These are phyloP conservation scores for Aleiodes sp. DNA, from an alignment of 1,140 invertebrate species.

Conservation along the genomic window DNA sequence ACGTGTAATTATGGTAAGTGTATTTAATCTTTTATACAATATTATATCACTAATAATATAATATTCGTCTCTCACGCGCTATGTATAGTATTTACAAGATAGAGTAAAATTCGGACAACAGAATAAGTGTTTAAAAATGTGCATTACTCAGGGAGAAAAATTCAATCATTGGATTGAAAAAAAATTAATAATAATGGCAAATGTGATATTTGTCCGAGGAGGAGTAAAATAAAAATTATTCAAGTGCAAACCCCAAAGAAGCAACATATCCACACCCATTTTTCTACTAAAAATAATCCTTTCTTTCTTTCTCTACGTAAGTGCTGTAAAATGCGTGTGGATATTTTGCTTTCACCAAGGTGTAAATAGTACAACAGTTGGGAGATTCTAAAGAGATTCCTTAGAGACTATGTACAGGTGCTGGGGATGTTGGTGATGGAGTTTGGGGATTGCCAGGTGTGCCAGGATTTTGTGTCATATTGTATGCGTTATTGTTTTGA, in stretches of 20 bases:
- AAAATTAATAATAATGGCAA: neutral
- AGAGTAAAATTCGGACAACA: slow-evolving; percentile 34
- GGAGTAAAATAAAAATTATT: slow-evolving; percentile 11
- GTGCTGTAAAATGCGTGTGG: neutral
- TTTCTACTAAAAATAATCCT: slow-evolving; percentile 19
- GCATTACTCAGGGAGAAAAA: neutral
- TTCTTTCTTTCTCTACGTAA: too few relatives aligned
- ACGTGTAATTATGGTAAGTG: slow-evolving; percentile 25
- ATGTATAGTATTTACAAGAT: slow-evolving; percentile 66
- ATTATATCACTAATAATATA: slow-evolving; percentile 49
- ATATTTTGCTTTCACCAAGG: neutral
- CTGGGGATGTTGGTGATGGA: slow-evolving; percentile 62
- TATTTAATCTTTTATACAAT: slow-evolving; percentile 47
- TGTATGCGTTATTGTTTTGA: slow-evolving; percentile 54
- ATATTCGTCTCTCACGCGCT: slow-evolving; percentile 45
- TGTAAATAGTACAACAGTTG: slow-evolving; percentile 2
- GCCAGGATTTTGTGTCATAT: slow-evolving; percentile 56
- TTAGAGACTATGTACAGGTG: slow-evolving; percentile 66
- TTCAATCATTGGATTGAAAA: neutral
- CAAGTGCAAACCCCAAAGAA: neutral
- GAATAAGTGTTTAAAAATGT: slow-evolving; percentile 23
- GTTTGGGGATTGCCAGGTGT: slow-evolving; percentile 60
- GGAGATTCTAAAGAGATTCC: neutral
- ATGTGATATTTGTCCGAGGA: neutral
- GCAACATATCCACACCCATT: neutral